Base-by-base conservation (phyloP, 1,140 invertebrate genomes). In the Zelostemma sp. region DNA sequence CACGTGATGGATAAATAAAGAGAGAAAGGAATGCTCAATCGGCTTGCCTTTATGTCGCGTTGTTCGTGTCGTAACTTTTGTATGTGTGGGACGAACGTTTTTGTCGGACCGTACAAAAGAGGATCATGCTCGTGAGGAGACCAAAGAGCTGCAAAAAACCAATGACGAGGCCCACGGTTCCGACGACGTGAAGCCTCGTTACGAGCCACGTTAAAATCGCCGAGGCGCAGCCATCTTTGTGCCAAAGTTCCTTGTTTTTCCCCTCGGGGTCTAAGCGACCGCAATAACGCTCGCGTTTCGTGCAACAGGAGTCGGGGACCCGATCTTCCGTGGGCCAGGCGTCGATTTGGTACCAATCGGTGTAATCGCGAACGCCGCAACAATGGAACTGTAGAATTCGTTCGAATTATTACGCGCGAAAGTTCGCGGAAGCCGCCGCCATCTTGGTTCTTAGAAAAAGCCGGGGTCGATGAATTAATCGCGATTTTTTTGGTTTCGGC, bases 271-370 rank as follows among this genome's bases (percentile, higher is more conserved):
- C 76, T 1, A 79, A 63, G 1, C 79, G 72, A 19, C 84, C 84
- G 41, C 84, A 85, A 18, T 85, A 85, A 16, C 84, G 82, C 63
- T 86, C 87, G 25, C 81, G 81, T 18, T 86, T 81, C n/a, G 89
- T 76, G 77, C 94, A 96, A 76, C 94, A 96, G 0, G 93, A 93
- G 64, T 92, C 90, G 1, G 94, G 94, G 0, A 95, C 93, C 70
- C 88, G 89, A 53, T 90, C 87, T 58, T 91, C 88, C 14, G 87
- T 85, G 1, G 90, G 91, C 93, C 93, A 94, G 0, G 92, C 91
- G 18, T 89, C 86, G n/a, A 93, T 91, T 68, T 91, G 87, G 80
- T 90, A 94, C 94, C 94, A 96, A 76, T 96, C 94, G 49, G 90
- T 90, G 74, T 93, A 93, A 21, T 90, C 90, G 38, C 90, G 87